Evolutionary conservation across 1,140 invertebrate genomes (phyloP).

Genomic region (Arion vulgaris): DNA sequence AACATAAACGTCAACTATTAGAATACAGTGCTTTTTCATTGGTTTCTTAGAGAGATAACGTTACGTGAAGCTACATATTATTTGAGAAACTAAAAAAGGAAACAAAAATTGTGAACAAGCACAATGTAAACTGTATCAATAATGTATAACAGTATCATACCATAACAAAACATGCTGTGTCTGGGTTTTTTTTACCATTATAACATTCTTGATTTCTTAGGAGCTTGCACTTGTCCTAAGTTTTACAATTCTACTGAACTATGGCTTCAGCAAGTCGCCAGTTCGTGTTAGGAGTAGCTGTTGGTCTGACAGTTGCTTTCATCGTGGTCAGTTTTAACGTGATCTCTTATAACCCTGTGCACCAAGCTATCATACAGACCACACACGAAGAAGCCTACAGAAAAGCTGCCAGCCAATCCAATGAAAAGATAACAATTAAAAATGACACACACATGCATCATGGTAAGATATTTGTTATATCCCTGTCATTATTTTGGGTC

Average conservation of each 20-base stretch:
- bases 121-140: too few species aligned
- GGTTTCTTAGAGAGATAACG: too few species aligned
- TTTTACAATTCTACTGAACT: not conserved
- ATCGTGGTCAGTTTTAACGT: not conserved
- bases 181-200: too few species aligned
- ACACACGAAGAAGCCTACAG: not conserved
- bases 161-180: too few species aligned
- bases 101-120: too few species aligned
- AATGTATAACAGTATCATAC: too few species aligned
- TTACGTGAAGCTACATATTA: too few species aligned
- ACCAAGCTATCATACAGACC: not conserved
- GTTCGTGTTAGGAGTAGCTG: not conserved
- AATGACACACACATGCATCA: not conserved
- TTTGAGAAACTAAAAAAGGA: too few species aligned
- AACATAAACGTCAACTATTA: too few species aligned
- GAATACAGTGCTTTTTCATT: too few species aligned
- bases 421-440: not conserved
- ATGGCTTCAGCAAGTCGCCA: not conserved
- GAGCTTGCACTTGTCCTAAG: too few species aligned
- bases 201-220: too few species aligned
- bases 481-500: not conserved
- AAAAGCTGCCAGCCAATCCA: not conserved
- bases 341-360: not conserved
- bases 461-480: not conserved
- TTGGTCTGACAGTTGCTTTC: not conserved